A percentile compares a stretch with the other conserved stretches of the same genome.
Conservation (phyloP, 2,113 vertebrate genomes). For the Heterotilapia buettikoferi region DNA sequence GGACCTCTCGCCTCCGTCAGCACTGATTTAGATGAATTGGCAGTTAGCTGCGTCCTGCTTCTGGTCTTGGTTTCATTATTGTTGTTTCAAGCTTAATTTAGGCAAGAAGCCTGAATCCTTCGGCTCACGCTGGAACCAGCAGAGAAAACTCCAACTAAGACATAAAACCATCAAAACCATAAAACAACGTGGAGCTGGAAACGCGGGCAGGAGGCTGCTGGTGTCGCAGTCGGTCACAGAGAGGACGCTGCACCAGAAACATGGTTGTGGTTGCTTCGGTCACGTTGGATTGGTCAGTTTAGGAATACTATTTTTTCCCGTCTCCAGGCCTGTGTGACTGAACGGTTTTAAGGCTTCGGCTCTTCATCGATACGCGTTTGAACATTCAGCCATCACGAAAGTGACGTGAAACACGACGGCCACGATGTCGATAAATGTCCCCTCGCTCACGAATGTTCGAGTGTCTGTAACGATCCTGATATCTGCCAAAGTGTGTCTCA, state of each 20-base stretch:
- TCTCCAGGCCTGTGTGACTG: fast-evolving
- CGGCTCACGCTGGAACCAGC: neutral
- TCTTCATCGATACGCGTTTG: neutral
- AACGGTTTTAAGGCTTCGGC: neutral
- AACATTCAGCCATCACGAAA: neutral
- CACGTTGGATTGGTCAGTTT: neutral
- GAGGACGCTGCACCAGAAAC: neutral
- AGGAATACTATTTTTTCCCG: neutral
- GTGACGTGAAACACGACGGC: fast-evolving
- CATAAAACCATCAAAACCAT: neutral
- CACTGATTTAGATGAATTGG: neutral
- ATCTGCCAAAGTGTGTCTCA: neutral
- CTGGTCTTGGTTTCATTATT: neutral
- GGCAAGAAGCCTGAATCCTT: fast-evolving
- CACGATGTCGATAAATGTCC: fast-evolving
- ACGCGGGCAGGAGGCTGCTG: fast-evolving
- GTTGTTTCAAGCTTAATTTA: neutral
- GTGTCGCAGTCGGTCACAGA: neutral
- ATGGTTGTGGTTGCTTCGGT: neutral
- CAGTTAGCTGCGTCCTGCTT: neutral
- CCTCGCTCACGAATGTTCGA: fast-evolving
- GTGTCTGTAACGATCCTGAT: neutral
- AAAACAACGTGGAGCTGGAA: neutral
- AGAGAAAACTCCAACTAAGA: fast-evolving
- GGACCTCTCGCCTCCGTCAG: fast-evolving